Conservation (phyloP, 2,888 invertebrate species). For the Agrenia bidenticulata region DNA sequence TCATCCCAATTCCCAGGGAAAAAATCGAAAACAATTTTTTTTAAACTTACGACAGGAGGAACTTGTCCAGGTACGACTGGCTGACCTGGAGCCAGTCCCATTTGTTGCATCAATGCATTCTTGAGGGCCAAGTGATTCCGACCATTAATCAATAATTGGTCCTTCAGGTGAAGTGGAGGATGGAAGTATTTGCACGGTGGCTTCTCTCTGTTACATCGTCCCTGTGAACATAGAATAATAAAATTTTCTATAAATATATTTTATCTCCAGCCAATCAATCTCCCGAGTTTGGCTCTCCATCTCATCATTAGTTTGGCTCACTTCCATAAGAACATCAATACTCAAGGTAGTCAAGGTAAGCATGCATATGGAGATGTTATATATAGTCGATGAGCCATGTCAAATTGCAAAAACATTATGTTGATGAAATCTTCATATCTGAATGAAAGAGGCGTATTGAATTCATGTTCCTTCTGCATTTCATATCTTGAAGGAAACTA, state of each 20-base stretch:
- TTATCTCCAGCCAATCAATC: conserved; percentile 11
- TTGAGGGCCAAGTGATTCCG: conserved; percentile 98
- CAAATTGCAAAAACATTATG: conserved; percentile 17
- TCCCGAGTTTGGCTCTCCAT: conserved; percentile 4
- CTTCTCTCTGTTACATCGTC: conserved; percentile 99
- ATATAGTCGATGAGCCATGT: conserved; percentile 22
- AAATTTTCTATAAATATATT: conserved; percentile 16
- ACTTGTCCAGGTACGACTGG: conserved; percentile 88
- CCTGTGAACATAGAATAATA: conserved; percentile 63
- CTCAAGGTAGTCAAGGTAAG: background rate
- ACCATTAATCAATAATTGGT: conserved; percentile 99
- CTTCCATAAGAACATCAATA: conserved; percentile 15
- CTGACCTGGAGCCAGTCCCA: conserved; percentile 87
- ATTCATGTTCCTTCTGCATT: background rate
- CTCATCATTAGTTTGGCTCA: conserved; percentile 1
- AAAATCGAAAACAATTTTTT: no score
- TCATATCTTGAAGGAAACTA: background rate
- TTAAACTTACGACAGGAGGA: conserved; percentile 77
- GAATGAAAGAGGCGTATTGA: background rate
- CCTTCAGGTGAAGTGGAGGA: conserved; percentile 99
- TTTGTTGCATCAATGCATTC: conserved; percentile 71
- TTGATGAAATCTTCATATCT: conserved; percentile 15
- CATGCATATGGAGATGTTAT: conserved; percentile 9
- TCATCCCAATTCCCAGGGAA: background rate
- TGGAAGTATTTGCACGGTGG: conserved; percentile 99